Evolutionary conservation across 2,113 vertebrate species (phyloP).

Genomic region (Mus spicilegus): DNA sequence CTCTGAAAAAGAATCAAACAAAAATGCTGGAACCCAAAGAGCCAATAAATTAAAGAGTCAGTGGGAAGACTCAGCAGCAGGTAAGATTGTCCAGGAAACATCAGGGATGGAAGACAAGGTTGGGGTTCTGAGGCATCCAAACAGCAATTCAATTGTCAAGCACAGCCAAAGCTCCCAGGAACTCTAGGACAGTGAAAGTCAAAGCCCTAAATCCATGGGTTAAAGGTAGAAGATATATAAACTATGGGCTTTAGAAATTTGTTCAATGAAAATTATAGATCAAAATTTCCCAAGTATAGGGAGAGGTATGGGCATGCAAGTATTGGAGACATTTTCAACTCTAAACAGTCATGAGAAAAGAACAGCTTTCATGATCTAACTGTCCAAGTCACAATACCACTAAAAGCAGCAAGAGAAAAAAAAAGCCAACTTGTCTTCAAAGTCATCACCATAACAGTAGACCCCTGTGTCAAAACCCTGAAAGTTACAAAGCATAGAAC

Average conservation of each 20-base stretch:
- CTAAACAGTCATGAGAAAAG: not conserved
- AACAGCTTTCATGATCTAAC: not conserved
- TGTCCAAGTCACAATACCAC: not conserved
- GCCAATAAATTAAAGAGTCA: not conserved
- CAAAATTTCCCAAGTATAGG: not conserved
- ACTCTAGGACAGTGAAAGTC: not conserved
- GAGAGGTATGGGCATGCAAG: not conserved
- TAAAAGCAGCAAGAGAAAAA: not conserved
- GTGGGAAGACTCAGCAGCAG: not conserved
- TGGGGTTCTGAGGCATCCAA: not conserved
- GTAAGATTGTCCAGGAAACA: not conserved
- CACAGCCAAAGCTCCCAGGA: not conserved
- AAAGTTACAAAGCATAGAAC: not conserved
- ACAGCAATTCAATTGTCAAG: too few species aligned
- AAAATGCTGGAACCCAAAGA: not conserved
- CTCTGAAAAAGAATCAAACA: not conserved
- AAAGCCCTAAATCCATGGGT: not conserved
- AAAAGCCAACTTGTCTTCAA: not conserved
- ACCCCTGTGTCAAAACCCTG: not conserved
- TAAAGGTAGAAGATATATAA: not conserved
- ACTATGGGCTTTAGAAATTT: not conserved
- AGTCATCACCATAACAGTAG: not conserved
- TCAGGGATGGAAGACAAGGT: not conserved
- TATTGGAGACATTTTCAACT: not conserved
- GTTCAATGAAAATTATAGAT: not conserved